Evolutionary conservation across 1,140 invertebrate species (phyloP), one percentile per base, ranked within the genome.

Genomic region (Trissolcus basalis): DNA sequence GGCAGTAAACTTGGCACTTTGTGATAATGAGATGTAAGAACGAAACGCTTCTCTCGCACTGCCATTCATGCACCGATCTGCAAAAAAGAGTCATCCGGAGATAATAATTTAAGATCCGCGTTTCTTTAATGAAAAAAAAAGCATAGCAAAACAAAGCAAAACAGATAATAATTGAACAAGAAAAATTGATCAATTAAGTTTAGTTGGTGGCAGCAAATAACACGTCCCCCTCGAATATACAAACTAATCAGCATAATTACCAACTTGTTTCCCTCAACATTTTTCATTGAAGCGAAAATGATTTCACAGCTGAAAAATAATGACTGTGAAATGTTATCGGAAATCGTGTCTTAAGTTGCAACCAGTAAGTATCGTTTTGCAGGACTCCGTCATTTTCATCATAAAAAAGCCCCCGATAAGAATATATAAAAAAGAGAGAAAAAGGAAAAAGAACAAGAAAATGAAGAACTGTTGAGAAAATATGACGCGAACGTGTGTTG

Each of bases 131-230:
- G n/a, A n/a, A n/a, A n/a, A n/a, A n/a, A n/a, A n/a, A n/a, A n/a
- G n/a, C n/a, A n/a, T n/a, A n/a, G n/a, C 33, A 33, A 41, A 13
- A 69, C 33, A 44, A 36, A 5, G 36, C 35, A 58, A 63, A 67
- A 51, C n/a, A 36, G 51, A 58, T 75, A 58, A 53, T 55, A 43
- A 53, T 44, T 14, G 13, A 32, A 61, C 32, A 65, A 60, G 55
- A 55, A 14, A 44, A 44, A 16, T 33, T 60, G 48, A 53, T 44
- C 58, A 69, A 59, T 69, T 59, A 70, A 56, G 68, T 64, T 64
- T 76, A 51, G 83, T 85, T 86, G 85, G 85, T 87, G 84, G 86
- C 86, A 86, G 85, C 86, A 87, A 86, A 87, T 87, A 85, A 86
- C 84, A 86, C 86, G 82, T 86, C 77, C 33, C 41, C 69, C 19